Evolutionary conservation across 2,113 vertebrate species (phyloP), one percentile per base, ranked within the genome.

Genomic region (Ptyas mucosa): DNA sequence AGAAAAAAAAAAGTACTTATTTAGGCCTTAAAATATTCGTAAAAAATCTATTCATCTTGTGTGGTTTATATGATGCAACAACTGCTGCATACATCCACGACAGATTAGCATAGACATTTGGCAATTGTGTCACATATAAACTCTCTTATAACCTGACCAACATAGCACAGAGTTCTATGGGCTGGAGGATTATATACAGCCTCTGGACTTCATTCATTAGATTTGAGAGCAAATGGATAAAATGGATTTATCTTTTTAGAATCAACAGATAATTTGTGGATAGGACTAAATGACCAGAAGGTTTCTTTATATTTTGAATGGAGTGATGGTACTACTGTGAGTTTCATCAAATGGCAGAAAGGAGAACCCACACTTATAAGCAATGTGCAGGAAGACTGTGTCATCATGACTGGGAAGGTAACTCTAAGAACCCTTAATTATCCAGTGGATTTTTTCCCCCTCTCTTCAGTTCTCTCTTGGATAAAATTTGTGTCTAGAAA

Each of bases 221-320:
- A 89, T 29, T n/a, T 24, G 15, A 7, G 24, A 1, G 2, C 1
- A 29, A 61, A 46, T 18, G 10, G 29, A 26, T 54, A 54, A 89
- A 53, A 11, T 90, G 85, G 1, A 0, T 92, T 91, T 96, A 85
- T 95, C 3, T 96, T 94, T 94, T 61, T 92, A 99, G 99, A 97
- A 90, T 75, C 97, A 1, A 97, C 95, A 1, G 98, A 99, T 89
- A 96, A 98, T 88, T 94, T 99, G 93, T 99, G 99, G 99, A 98
- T 99, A 55, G 99, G 99, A 46, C 90, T 99, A 93, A 99, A 98
- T 61, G 99, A 99, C 95, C 98, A 98, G 95, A 98, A 94, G 94
- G 96, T 96, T 94, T 98, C 98, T 91, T 98, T 98, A 98, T 98
- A 98, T 96, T 99, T 99, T 95, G 99, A 99, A 93, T 99, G 99